Evolutionary conservation across 2,113 vertebrate genomes (phyloP).

Genomic region (Poecilia latipinna): DNA sequence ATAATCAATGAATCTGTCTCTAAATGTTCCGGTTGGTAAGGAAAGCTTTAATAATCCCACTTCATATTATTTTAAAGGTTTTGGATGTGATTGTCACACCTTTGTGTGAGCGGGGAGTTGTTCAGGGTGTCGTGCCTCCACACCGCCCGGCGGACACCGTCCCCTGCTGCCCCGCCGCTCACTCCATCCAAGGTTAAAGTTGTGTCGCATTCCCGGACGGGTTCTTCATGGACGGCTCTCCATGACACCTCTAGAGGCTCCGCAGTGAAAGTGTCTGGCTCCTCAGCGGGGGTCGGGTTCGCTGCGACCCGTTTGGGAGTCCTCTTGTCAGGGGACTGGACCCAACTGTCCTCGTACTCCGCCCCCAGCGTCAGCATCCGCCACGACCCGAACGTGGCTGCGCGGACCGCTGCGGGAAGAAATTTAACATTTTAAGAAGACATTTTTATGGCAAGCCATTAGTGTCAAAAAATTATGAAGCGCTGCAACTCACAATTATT

Average conservation of each 20-base stretch:
- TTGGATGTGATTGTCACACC: conserved; percentile 52
- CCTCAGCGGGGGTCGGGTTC: not conserved
- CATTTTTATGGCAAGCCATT: not conserved
- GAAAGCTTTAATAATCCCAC: too few relatives aligned
- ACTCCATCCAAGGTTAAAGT: conserved; percentile 47
- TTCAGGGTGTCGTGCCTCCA: conserved; percentile 58
- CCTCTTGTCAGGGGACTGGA: conserved; percentile 41
- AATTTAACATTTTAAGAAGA: not conserved
- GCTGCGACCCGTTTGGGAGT: not conserved
- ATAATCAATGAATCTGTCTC: not conserved
- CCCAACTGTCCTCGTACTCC: conserved; percentile 75
- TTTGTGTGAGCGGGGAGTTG: conserved; percentile 20
- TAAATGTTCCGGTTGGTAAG: not conserved
- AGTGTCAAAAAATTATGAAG: too few relatives aligned
- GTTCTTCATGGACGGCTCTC: not conserved
- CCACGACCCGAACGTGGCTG: conserved; percentile 75
- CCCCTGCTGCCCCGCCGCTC: not conserved
- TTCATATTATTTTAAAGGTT: not conserved
- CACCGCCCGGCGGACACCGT: conserved; percentile 43
- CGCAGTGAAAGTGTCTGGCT: not conserved
- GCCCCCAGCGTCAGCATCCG: conserved; percentile 78
- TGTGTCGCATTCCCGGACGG: conserved; percentile 29
- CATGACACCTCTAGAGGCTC: conserved; percentile 11
- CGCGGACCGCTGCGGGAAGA: conserved; percentile 62
- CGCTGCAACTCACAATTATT: too few relatives aligned